Conservation (phyloP, 2,888 invertebrate genomes). For the Cepaea hortensis region DNA sequence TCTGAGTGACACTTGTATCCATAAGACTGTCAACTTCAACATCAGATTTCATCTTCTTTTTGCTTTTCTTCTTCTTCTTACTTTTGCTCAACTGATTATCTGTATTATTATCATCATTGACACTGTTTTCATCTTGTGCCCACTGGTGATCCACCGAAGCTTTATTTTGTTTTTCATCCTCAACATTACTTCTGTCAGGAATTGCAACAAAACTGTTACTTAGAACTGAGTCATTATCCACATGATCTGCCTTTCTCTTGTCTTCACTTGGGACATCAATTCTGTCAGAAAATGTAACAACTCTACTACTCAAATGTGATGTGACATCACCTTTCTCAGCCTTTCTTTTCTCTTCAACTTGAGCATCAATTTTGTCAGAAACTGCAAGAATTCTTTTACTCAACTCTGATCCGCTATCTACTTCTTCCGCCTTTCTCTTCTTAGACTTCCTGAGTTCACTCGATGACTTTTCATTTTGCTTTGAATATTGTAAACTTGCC, state of each 20-base stretch:
- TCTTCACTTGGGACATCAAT: neutral
- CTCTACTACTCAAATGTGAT: too few species aligned
- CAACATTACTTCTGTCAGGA: neutral
- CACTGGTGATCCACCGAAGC: neutral
- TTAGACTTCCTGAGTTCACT: neutral
- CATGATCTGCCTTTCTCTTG: neutral
- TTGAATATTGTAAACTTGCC: neutral
- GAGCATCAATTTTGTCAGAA: neutral
- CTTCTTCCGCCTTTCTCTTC: neutral
- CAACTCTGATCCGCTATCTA: neutral
- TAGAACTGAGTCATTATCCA: neutral
- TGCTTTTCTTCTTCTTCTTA: constrained; percentile 18
- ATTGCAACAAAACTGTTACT: neutral
- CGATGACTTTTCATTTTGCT: neutral
- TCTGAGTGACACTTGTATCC: neutral
- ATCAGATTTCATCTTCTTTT: neutral
- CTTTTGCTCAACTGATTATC: neutral
- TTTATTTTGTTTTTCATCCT: neutral
- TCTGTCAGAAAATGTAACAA: too few species aligned
- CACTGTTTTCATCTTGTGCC: neutral
- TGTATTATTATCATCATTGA: neutral
- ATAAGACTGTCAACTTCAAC: neutral
- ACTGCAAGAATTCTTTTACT: neutral
- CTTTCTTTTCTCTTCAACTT: neutral
- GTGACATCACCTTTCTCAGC: too few species aligned